Conservation (phyloP, 2,797 vertebrate genomes). For the Loriculus beryllinus region DNA sequence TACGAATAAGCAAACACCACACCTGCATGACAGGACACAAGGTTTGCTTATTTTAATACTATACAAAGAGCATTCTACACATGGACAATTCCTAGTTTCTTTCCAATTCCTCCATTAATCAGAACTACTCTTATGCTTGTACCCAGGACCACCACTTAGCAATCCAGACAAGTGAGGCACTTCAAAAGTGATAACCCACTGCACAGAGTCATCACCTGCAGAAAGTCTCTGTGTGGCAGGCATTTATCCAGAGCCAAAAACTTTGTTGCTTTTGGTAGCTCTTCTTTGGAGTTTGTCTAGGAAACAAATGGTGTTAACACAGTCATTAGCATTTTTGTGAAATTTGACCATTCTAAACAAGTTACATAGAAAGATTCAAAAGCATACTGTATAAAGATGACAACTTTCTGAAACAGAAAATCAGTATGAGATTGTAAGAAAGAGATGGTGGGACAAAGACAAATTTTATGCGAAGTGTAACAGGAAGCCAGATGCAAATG, state of each 20-base stretch:
- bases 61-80: neutral
- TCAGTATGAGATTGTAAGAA: neutral
- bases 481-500: neutral
- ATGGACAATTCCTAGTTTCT: neutral
- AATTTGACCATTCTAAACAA: neutral
- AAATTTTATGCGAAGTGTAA: neutral
- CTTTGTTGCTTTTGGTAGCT: conserved; percentile 87
- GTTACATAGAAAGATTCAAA: neutral
- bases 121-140: neutral
- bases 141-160: neutral
- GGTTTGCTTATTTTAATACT: neutral
- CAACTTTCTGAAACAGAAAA: neutral
- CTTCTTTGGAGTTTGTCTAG: conserved; percentile 68
- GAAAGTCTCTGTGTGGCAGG: conserved; percentile 91
- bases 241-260: conserved; percentile 98
- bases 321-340: neutral
- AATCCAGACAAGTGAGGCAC: neutral
- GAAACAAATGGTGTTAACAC: conserved; percentile 17
- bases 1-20: neutral
- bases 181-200: neutral
- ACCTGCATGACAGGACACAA: neutral
- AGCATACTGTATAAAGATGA: neutral
- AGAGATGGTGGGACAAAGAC: neutral
- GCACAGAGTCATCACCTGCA: conserved; percentile 83
- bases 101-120: neutral